These are phyloP conservation scores for Sprattus sprattus DNA, from an alignment of 2,113 vertebrate species.

Conservation along the genomic window DNA sequence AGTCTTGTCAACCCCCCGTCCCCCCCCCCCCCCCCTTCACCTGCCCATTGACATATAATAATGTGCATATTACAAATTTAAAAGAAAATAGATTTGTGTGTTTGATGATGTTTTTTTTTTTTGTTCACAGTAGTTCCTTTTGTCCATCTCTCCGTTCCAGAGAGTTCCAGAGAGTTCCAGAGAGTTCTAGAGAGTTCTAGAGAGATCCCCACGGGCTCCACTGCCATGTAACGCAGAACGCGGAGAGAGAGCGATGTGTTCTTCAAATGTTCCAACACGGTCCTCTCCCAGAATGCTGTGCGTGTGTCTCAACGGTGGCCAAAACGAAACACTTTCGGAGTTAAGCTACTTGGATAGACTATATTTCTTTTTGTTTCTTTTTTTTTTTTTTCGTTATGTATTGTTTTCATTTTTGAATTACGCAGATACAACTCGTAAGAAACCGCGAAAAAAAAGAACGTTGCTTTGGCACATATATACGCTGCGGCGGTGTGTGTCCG, in stretches of 20 bases:
- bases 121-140: slow-evolving; percentile 74
- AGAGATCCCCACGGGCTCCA: neutral
- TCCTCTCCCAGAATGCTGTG: slow-evolving; percentile 61
- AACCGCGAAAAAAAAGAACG: slow-evolving; percentile 75
- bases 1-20: neutral
- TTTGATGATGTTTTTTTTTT: slow-evolving; percentile 58
- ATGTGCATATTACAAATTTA: slow-evolving; percentile 74
- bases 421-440: slow-evolving; percentile 75
- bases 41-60: slow-evolving; percentile 58
- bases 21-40: too few species aligned
- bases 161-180: neutral
- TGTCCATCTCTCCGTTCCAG: slow-evolving; percentile 58
- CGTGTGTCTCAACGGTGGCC: slow-evolving; percentile 64
- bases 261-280: slow-evolving; percentile 59
- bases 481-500: slow-evolving; percentile 68
- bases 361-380: slow-evolving; percentile 57
- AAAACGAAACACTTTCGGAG: slow-evolving; percentile 63
- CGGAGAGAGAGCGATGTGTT: slow-evolving; percentile 25
- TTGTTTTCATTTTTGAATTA: slow-evolving; percentile 49
- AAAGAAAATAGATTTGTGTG: slow-evolving; percentile 79
- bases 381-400: slow-evolving; percentile 51
- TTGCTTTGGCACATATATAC: slow-evolving; percentile 80
- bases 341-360: slow-evolving; percentile 72
- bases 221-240: neutral
- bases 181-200: too few species aligned